Conservation (phyloP, 2,888 invertebrate species). For the Synergus laeviventris region DNA sequence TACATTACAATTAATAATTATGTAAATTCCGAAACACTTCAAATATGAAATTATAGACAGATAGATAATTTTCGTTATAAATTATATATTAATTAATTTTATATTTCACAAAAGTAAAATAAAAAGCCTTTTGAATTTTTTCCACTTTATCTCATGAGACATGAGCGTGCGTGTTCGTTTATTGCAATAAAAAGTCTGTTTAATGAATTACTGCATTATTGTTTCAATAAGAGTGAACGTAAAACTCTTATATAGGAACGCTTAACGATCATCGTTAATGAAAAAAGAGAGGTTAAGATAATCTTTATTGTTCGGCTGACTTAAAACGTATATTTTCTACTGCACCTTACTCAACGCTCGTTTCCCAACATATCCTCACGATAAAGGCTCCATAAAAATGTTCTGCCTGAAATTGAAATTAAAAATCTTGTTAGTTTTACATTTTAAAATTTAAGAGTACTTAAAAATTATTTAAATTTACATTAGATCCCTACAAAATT, state of each 20-base stretch:
- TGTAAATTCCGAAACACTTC: too few species aligned
- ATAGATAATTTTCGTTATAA: too few species aligned
- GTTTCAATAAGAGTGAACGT: slow-evolving; percentile 9
- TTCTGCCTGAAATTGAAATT: neutral
- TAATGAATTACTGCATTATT: slow-evolving; percentile 27
- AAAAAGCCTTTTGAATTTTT: neutral
- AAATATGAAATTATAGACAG: too few species aligned
- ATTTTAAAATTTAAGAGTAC: too few species aligned
- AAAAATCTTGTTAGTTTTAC: neutral
- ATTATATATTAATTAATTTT: neutral
- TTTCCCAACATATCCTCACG: neutral
- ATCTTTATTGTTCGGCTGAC: slow-evolving; percentile 34
- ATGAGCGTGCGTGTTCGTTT: neutral
- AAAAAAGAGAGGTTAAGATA: slow-evolving; percentile 21
- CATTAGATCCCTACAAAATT: neutral
- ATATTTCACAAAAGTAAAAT: neutral
- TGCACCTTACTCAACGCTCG: slow-evolving; percentile 2
- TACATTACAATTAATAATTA: too few species aligned
- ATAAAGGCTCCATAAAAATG: slow-evolving; percentile 14
- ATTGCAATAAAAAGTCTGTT: slow-evolving; percentile 4
- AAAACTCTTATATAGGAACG: slow-evolving; percentile 6
- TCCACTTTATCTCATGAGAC: neutral
- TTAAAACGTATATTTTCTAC: slow-evolving; percentile 27
- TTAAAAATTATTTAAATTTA: neutral
- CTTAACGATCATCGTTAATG: slow-evolving; percentile 23